Conservation (phyloP, 92 coral and sea anemone genomes). For the Isaurus tuberculatus region DNA sequence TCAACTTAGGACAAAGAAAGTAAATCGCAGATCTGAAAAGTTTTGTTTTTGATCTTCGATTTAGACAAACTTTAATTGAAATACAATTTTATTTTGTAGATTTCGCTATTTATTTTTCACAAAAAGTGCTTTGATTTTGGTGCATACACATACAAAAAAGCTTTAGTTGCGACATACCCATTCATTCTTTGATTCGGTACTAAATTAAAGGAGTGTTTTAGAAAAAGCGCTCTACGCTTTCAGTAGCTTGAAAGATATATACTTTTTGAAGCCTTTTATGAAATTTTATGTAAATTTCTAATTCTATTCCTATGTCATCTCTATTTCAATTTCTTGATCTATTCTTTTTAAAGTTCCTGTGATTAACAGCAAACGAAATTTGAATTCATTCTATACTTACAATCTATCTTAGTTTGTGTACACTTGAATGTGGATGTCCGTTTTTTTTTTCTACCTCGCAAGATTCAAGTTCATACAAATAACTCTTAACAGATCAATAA, state of each 20-base stretch:
- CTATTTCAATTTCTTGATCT: background rate
- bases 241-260: background rate
- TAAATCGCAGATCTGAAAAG: background rate
- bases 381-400: slow-evolving; percentile 50
- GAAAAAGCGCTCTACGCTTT: slow-evolving; percentile 40
- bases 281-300: slow-evolving; percentile 15
- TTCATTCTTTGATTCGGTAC: slow-evolving; percentile 35
- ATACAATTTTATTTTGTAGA: slow-evolving; percentile 26
- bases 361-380: slow-evolving; percentile 50
- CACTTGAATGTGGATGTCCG: slow-evolving; percentile 17
- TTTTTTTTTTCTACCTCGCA: background rate
- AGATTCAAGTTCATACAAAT: slow-evolving; percentile 5
- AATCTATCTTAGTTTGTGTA: slow-evolving; percentile 15
- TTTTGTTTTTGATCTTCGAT: slow-evolving; percentile 27
- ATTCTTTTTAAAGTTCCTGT: background rate
- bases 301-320: background rate
- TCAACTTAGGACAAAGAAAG: slow-evolving; percentile 54
- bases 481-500: slow-evolving; percentile 16
- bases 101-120: slow-evolving; percentile 38
- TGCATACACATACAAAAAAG: background rate
- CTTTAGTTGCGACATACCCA: slow-evolving; percentile 34
- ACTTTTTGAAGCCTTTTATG: slow-evolving; percentile 22
- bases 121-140: slow-evolving; percentile 37
- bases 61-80: background rate
- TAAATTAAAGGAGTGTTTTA: slow-evolving; percentile 20